Conservation (phyloP, 2,113 vertebrate genomes). For the Phoenicopterus ruber region DNA sequence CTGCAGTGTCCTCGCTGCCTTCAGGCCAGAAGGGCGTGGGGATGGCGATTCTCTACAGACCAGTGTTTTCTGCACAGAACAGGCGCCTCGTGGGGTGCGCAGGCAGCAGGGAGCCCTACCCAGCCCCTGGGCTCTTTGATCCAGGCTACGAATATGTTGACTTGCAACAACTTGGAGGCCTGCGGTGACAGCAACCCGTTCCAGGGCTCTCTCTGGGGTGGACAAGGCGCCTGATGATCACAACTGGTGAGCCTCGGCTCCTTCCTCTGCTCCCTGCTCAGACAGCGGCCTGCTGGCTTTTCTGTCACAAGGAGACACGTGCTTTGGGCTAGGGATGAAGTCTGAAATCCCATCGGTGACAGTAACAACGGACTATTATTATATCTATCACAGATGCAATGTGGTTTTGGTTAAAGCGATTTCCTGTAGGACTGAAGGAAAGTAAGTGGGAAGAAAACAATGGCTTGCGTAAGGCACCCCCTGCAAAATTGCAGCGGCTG, state of each 20-base stretch:
- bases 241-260: accelerated
- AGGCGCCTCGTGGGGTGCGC: background rate
- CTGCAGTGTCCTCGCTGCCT: too few species aligned
- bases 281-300: background rate
- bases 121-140: background rate
- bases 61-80: background rate
- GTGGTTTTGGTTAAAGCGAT: background rate
- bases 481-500: background rate
- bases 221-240: background rate
- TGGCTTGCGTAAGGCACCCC: background rate
- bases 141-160: accelerated
- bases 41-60: background rate
- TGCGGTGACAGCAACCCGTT: background rate
- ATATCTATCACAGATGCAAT: background rate
- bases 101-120: background rate
- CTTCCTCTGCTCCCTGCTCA: background rate
- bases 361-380: background rate
- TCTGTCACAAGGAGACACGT: background rate
- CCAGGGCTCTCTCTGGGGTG: background rate
- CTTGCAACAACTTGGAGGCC: background rate
- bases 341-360: background rate
- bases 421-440: background rate
- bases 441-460: background rate
- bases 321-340: background rate
- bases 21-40: accelerated